These are phyloP conservation scores for Platysternon megacephalum DNA, from an alignment of 2,113 vertebrate species.

Conservation along the genomic window DNA sequence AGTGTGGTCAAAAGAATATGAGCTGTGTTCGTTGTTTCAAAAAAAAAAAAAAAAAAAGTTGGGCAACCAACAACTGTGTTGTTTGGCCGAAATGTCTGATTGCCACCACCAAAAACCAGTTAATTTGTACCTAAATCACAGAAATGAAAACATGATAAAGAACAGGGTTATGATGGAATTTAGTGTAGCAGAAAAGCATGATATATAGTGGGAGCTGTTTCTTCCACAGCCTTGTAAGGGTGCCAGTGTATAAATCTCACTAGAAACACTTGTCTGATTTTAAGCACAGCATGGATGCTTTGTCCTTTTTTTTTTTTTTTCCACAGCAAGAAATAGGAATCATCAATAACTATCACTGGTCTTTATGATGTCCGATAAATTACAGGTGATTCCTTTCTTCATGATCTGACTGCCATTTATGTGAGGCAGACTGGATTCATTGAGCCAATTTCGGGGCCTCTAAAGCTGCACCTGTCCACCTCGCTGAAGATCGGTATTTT, in stretches of 20 bases:
- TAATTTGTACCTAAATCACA: not conserved
- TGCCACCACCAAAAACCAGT: not conserved
- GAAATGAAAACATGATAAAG: slow-evolving; percentile 1
- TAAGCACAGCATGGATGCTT: not conserved
- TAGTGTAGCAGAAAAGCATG: not conserved
- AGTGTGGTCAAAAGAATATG: not conserved
- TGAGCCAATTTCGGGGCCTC: not conserved
- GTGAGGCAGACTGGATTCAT: accelerated
- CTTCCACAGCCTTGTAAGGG: not conserved
- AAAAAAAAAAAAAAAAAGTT: not conserved
- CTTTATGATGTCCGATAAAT: not conserved
- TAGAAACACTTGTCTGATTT: not conserved
- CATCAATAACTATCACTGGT: not conserved
- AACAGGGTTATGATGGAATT: slow-evolving; percentile 18
- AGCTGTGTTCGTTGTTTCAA: not conserved
- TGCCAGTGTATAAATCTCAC: not conserved
- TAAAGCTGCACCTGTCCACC: not conserved
- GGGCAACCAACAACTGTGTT: not conserved
- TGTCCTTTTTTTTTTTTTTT: not conserved
- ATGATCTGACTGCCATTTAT: not conserved
- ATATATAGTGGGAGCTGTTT: not conserved
- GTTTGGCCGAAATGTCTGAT: not conserved
- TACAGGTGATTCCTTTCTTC: not conserved
- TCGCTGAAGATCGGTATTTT: not conserved
- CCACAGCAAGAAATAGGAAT: not conserved